phyloP scores from a whole-genome alignment of 2,797 vertebrate species.

The Trachops cirrhosus region DNA sequence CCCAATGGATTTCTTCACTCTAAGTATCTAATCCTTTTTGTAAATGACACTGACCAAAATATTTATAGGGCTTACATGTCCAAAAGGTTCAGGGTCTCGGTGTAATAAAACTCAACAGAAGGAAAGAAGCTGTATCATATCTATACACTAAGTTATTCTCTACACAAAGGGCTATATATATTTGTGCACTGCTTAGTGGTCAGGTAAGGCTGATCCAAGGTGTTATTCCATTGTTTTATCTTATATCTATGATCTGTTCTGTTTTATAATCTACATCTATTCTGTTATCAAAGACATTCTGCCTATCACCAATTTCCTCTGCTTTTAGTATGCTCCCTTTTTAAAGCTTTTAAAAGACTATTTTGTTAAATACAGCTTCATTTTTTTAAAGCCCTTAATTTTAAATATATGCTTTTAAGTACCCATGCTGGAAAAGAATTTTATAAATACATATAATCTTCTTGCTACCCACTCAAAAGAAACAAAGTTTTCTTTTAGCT shows the following conservation, averaged over 20 bases:
- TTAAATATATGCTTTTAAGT: slow-evolving; percentile 54
- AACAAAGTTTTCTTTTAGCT: slow-evolving; percentile 43
- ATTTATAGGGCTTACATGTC: background rate
- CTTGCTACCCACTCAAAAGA: slow-evolving; percentile 23
- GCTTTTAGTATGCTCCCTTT: slow-evolving; percentile 24
- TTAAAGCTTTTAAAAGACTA: slow-evolving; percentile 27
- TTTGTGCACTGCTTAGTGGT: background rate
- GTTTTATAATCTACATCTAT: background rate
- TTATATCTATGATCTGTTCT: background rate
- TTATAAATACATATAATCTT: slow-evolving; percentile 58
- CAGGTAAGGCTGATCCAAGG: background rate
- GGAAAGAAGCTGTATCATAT: background rate
- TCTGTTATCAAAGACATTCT: slow-evolving; percentile 43
- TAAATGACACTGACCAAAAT: background rate
- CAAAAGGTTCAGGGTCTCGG: background rate
- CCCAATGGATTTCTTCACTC: background rate
- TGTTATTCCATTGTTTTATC: background rate
- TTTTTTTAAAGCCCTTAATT: slow-evolving; percentile 46
- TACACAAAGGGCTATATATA: background rate
- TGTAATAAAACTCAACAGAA: background rate
- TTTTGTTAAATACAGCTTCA: slow-evolving; percentile 39
- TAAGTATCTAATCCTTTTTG: background rate
- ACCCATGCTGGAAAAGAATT: slow-evolving; percentile 24
- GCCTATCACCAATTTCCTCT: slow-evolving; percentile 40
- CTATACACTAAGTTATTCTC: slow-evolving; percentile 1